Evolutionary conservation across 1,140 invertebrate species (phyloP).

Genomic region (Ceratina japonica): DNA sequence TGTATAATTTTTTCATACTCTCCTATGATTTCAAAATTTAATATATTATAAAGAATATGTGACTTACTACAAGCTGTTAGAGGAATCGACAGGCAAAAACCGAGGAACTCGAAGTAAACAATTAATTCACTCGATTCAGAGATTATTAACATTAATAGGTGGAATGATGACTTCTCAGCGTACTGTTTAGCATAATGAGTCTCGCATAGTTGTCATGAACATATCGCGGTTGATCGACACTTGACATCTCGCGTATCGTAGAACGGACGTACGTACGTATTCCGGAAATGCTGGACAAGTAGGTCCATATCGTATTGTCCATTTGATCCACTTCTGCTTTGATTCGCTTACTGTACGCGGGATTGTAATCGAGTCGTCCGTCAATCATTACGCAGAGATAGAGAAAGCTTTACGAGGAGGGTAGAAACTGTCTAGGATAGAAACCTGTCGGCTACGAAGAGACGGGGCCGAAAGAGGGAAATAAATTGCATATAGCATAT

Average conservation of each 20-base stretch:
- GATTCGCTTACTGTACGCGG: not conserved
- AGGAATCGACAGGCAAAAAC: no score
- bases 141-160: no score
- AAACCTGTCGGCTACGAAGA: not conserved
- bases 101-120: no score
- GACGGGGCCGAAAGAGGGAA: not conserved
- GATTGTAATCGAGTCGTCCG: not conserved
- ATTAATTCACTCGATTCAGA: no score
- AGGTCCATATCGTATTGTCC: slow-evolving; percentile 11
- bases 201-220: not conserved
- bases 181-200: not conserved
- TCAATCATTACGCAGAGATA: not conserved
- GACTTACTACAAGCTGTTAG: no score
- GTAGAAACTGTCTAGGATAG: not conserved
- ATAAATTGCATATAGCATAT: not conserved
- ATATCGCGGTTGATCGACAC: not conserved
- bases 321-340: not conserved
- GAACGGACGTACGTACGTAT: not conserved
- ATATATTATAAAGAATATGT: no score
- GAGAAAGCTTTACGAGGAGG: not conserved
- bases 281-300: slow-evolving; percentile 21
- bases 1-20: no score
- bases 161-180: no score
- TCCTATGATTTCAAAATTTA: no score
- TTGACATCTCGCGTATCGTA: not conserved